Percentiles rank a stretch among this genome's conserved stretches.
phyloP scores from a whole-genome alignment of 2,797 vertebrate genomes.

The Rhynchonycteris naso region DNA sequence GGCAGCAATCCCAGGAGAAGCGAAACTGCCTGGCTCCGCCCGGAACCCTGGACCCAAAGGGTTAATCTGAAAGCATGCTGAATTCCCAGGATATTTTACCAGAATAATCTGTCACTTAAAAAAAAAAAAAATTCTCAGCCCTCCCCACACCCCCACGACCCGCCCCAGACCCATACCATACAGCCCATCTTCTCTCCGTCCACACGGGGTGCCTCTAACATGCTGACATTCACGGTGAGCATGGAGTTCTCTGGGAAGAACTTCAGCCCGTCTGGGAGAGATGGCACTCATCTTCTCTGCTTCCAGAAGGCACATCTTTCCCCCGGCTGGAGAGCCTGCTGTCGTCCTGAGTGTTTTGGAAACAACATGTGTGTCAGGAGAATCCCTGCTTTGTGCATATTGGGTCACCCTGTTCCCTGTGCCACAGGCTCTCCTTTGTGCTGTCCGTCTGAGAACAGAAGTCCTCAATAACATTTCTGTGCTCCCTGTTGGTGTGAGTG shows the following conservation, averaged over 20 bases:
- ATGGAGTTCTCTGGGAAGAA: neutral
- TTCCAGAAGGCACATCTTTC: slow-evolving; percentile 62
- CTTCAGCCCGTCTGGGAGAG: slow-evolving; percentile 30
- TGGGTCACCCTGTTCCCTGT: slow-evolving; percentile 73
- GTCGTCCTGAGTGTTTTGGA: slow-evolving; percentile 76
- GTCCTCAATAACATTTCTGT: slow-evolving; percentile 77
- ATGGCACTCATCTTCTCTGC: slow-evolving; percentile 10
- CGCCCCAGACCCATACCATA: neutral
- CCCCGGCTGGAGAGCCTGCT: slow-evolving; percentile 51
- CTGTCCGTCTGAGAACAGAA: slow-evolving; percentile 74
- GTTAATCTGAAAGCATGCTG: slow-evolving; percentile 68
- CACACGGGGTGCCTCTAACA: neutral
- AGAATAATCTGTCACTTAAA: slow-evolving; percentile 48
- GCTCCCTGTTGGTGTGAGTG: slow-evolving; percentile 55
- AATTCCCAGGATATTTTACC: slow-evolving; percentile 74
- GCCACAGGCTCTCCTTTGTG: slow-evolving; percentile 74
- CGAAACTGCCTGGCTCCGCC: slow-evolving; percentile 66
- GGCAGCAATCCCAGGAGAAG: slow-evolving; percentile 66
- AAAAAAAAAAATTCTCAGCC: neutral
- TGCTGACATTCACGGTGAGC: neutral
- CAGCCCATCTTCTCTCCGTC: neutral
- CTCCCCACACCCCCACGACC: accelerated
- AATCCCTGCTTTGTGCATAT: slow-evolving; percentile 69
- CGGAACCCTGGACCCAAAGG: slow-evolving; percentile 70
- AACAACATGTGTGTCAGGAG: slow-evolving; percentile 72